Percentiles rank a stretch among this genome's conserved stretches.
Conservation (phyloP, 2,113 vertebrate species). For the Lycaon pictus region DNA sequence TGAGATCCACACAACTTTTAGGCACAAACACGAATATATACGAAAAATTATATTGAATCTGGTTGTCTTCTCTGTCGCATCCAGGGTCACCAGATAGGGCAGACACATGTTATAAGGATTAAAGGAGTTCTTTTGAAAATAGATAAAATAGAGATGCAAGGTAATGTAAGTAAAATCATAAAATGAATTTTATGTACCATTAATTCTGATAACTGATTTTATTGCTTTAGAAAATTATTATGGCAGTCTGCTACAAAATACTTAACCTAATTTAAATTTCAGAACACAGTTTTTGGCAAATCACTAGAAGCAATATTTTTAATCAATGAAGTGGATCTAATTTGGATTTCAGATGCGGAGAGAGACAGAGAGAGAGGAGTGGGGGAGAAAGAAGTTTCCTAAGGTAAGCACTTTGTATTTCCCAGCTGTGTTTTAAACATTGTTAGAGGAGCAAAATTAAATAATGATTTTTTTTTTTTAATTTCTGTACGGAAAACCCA, state of each 20-base stretch:
- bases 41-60: not conserved
- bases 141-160: slow-evolving; percentile 69
- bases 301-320: slow-evolving; percentile 85
- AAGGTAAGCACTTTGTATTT: slow-evolving; percentile 71
- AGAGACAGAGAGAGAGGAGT: not conserved
- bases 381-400: slow-evolving; percentile 53
- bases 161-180: slow-evolving; percentile 83
- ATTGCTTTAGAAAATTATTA: slow-evolving; percentile 87
- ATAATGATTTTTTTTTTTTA: slow-evolving; percentile 38
- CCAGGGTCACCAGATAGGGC: slow-evolving; percentile 19
- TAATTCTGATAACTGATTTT: slow-evolving; percentile 87
- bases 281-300: slow-evolving; percentile 82
- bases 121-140: slow-evolving; percentile 77
- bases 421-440: slow-evolving; percentile 62
- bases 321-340: slow-evolving; percentile 85
- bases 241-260: slow-evolving; percentile 86
- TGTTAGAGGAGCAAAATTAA: slow-evolving; percentile 49
- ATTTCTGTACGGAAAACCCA: slow-evolving; percentile 6
- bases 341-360: slow-evolving; percentile 82
- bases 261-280: slow-evolving; percentile 87
- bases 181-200: slow-evolving; percentile 87
- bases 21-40: not conserved
- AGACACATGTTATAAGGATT: slow-evolving; percentile 66
- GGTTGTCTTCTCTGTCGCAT: slow-evolving; percentile 1
- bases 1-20: not conserved